Percentiles rank a stretch among this genome's conserved stretches.
phyloP scores from a whole-genome alignment of 2,888 invertebrate species.

The Lasius platythorax region DNA sequence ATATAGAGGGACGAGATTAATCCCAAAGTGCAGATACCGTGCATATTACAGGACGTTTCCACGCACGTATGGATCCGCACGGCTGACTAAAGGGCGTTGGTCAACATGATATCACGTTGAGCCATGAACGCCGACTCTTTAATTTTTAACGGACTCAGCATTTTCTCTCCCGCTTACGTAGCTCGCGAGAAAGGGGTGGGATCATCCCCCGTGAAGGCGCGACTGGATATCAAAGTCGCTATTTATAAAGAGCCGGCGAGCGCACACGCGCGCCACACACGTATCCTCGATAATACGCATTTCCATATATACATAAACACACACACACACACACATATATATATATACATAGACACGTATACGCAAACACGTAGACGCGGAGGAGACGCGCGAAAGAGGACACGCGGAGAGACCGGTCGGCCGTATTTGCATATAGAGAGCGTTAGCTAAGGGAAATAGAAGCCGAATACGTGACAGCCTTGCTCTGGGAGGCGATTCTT shows the following conservation, averaged over 20 bases:
- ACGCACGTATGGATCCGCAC: slow-evolving; percentile 56
- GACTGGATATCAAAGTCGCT: slow-evolving; percentile 84
- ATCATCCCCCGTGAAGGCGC: slow-evolving; percentile 78
- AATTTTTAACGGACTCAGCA: slow-evolving; percentile 79
- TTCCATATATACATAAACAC: slow-evolving; percentile 59
- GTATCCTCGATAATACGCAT: slow-evolving; percentile 71
- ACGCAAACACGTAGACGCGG: slow-evolving; percentile 27
- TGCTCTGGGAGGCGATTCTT: slow-evolving; percentile 82
- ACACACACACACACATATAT: slow-evolving; percentile 30
- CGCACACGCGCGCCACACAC: slow-evolving; percentile 58
- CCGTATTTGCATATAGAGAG: slow-evolving; percentile 86
- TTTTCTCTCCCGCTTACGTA: slow-evolving; percentile 67
- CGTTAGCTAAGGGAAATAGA: slow-evolving; percentile 86
- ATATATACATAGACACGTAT: slow-evolving; percentile 12
- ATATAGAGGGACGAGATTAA: slow-evolving; percentile 53
- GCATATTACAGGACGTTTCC: slow-evolving; percentile 64
- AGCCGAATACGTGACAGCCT: slow-evolving; percentile 84
- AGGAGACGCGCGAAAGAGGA: slow-evolving; percentile 72
- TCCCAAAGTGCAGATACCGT: slow-evolving; percentile 57
- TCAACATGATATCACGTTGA: slow-evolving; percentile 65
- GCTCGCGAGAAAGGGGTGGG: slow-evolving; percentile 73
- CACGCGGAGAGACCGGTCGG: slow-evolving; percentile 76
- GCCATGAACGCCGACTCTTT: slow-evolving; percentile 78
- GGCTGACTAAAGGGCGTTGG: slow-evolving; percentile 71
- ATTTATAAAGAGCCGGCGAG: slow-evolving; percentile 81